Evolutionary conservation across 2,888 invertebrate genomes (phyloP), one percentile per base, ranked within the genome.

Genomic region (Smittia sp.): DNA sequence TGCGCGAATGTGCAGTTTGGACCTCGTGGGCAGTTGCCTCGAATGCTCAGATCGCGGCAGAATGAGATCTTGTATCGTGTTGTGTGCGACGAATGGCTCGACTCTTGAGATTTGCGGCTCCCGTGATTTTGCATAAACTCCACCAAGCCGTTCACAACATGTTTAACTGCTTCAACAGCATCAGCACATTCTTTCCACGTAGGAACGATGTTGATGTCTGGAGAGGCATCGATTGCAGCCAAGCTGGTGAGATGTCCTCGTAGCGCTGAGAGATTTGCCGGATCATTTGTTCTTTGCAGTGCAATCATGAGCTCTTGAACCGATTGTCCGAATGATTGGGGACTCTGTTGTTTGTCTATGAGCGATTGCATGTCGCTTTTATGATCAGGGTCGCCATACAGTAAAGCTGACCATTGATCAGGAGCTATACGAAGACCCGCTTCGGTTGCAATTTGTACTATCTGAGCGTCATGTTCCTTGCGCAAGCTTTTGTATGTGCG

Each of bases 391-490:
- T 99, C 98, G 0, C 98, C 98, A 80, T 98, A 99, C 0, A 99
- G 84, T 65, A 99, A 83, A 0, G 97, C 93, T 1, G 96, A 96
- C 98, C 98, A 99, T 80, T 98, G 98, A 80, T 99, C 98, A 0
- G 98, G 98, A 0, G 97, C 96, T 75, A 99, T 98, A 74, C 98
- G 85, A 24, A 99, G 85, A 0, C 98, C 98, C 0, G 98, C 96
- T 82, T 99, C 98, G 0, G 95, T 93, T 0, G 98, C 98, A 75
- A 99, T 98, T 83, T 97, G 96, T 2, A 99, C 98, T 77, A 99
- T 97, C 82, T 99, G 98, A 9, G 97, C 93, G 83, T 99, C 98
- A 80, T 99, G 98, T 79, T 99, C 98, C 0, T 96, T 86, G 6
- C 98, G 85, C 73, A 99, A 81, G 0, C 94, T 89, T 78, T 98